A percentile compares a stretch with the other conserved stretches of the same genome.
Evolutionary conservation across 2,113 vertebrate species (phyloP).

Genomic region (Atrichornis clamosus): DNA sequence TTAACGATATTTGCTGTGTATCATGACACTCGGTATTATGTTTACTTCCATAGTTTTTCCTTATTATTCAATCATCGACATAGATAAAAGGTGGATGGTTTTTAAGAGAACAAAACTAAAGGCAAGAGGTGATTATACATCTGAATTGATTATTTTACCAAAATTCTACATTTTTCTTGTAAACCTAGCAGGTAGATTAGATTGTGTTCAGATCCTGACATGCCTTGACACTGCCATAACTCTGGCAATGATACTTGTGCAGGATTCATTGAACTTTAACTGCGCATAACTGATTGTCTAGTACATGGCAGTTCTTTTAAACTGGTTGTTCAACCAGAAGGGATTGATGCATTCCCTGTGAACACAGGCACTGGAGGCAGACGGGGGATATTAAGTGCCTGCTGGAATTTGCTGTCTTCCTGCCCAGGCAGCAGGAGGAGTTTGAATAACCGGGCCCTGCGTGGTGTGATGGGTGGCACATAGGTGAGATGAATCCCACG

Average conservation of each 20-base stretch:
- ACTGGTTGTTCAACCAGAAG: background rate
- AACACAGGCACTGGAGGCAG: background rate
- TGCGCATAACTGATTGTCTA: fast-evolving
- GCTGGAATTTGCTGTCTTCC: background rate
- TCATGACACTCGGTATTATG: background rate
- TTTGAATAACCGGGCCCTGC: background rate
- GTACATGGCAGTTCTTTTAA: background rate
- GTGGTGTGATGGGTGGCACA: fast-evolving
- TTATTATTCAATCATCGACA: background rate
- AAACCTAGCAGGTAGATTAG: background rate
- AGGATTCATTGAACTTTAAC: background rate
- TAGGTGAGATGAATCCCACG: background rate
- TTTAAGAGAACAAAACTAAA: background rate
- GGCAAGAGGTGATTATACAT: background rate
- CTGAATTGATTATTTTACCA: background rate
- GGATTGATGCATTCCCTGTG: background rate
- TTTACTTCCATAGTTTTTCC: background rate
- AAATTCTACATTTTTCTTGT: background rate
- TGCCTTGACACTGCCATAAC: background rate
- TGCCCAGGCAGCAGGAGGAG: background rate
- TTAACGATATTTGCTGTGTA: background rate
- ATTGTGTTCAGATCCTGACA: background rate
- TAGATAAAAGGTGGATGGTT: background rate
- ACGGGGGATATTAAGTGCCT: fast-evolving
- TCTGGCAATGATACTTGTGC: background rate